Evolutionary conservation across 2,797 vertebrate genomes (phyloP), one percentile per base, ranked within the genome.

Genomic region (Poecilia gillii): DNA sequence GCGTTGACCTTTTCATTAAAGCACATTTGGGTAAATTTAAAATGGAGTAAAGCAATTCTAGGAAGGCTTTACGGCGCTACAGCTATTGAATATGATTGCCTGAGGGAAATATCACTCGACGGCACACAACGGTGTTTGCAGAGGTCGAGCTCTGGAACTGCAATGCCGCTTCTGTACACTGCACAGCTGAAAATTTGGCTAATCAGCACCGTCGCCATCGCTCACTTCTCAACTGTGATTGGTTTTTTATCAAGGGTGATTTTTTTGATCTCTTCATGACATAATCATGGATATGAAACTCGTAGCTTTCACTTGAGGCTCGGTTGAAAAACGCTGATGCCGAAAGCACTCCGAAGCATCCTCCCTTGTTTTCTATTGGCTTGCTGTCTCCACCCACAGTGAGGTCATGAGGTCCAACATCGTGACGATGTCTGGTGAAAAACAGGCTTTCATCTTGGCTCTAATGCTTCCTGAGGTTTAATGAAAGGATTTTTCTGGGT

Each of bases 251-350:
- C 85, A 88, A 85, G 74, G 49, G 77, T 62, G 75, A 88, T 90
- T 92, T 88, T n/a, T 47, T 84, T 91, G 89, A 95, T 94, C 91
- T 92, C 92, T 94, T 94, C 85, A 92, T 93, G 87, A 91, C 85
- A 88, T 91, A 91, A 93, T 89, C 87, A 92, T 85, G 85, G 83
- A 36, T 89, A 83, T 92, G 82, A 91, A 93, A 86, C 87, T 89
- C 41, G 51, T 90, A 91, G 91, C 77, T 91, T 92, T 89, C 82
- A 92, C 90, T 91, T 84, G 86, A 92, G 87, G 86, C 87, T 91
- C 82, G 87, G 85, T 84, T 66, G 76, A 83, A 91, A 91, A 91
- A 57, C 88, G 90, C 90, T 93, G 92, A 93, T 89, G 91, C 90
- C 91, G 92, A 86, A 89, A 62, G 76, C 77, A 76, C 83, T 88